Percentiles rank a stretch among this genome's conserved stretches.
These are phyloP conservation scores for Acinonyx jubatus DNA, from an alignment of 2,113 vertebrate species.

Conservation along the genomic window DNA sequence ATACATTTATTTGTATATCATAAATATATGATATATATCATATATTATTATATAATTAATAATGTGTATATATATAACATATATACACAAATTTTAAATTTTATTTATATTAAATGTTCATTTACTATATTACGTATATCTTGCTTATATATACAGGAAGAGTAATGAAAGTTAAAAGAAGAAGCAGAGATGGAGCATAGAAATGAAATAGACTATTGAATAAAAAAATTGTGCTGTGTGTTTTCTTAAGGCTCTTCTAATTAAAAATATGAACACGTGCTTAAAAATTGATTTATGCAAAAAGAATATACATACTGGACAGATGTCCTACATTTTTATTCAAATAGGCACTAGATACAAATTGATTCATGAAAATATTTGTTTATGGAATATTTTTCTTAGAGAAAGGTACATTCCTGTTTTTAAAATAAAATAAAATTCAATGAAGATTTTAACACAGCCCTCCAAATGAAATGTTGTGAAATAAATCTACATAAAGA, in stretches of 20 bases:
- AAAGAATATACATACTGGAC: background rate
- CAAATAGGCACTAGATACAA: background rate
- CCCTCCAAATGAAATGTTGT: background rate
- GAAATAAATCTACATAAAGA: background rate
- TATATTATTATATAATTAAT: background rate
- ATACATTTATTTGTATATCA: background rate
- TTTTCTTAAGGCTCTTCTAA: background rate
- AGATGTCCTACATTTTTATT: background rate
- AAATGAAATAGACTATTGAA: background rate
- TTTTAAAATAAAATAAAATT: background rate
- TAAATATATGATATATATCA: background rate
- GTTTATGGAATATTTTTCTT: background rate
- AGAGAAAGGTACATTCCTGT: background rate
- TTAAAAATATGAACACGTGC: background rate
- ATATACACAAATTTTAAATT: background rate
- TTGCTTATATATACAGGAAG: background rate
- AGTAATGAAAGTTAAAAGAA: background rate
- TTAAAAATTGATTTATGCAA: background rate
- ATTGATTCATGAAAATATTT: background rate
- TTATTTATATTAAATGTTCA: background rate
- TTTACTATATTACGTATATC: background rate
- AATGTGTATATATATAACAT: background rate
- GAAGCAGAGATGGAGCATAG: background rate
- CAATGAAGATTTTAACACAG: background rate
- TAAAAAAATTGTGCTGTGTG: background rate